Conservation (phyloP, 2,797 vertebrate genomes). For the Chloroceryle inda region DNA sequence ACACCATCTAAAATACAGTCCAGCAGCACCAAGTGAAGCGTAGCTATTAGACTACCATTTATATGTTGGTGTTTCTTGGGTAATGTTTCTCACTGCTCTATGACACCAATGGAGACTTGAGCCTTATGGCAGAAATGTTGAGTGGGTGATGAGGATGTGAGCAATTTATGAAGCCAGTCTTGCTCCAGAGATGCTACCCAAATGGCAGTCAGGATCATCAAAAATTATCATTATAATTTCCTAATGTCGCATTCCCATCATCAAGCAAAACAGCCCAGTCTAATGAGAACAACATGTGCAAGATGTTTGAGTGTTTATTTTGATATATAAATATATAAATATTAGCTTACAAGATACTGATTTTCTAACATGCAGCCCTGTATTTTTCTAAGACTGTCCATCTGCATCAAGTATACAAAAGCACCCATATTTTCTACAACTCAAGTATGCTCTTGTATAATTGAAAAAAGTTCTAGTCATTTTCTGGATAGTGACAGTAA, state of each 20-base stretch:
- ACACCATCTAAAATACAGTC: neutral
- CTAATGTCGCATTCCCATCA: conserved; percentile 22
- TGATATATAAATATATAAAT: conserved; percentile 52
- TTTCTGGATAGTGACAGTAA: conserved; percentile 34
- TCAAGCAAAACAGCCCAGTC: neutral
- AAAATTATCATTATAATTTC: conserved; percentile 46
- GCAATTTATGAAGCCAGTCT: neutral
- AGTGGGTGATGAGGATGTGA: neutral
- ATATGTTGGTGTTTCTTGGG: neutral
- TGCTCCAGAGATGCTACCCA: neutral
- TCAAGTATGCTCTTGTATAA: neutral
- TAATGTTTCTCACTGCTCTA: neutral
- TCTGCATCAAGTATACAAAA: conserved; percentile 20
- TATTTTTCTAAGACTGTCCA: conserved; percentile 28
- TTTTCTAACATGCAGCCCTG: neutral
- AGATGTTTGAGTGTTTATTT: conserved; percentile 41
- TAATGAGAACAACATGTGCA: neutral
- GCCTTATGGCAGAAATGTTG: neutral
- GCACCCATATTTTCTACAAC: neutral
- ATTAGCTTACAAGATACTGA: neutral
- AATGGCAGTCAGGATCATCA: neutral
- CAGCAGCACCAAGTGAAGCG: neutral
- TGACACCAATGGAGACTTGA: neutral
- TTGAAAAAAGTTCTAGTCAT: neutral
- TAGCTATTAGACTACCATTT: neutral